Conservation (phyloP, 2,888 invertebrate genomes). For the Megamerina dolium region DNA sequence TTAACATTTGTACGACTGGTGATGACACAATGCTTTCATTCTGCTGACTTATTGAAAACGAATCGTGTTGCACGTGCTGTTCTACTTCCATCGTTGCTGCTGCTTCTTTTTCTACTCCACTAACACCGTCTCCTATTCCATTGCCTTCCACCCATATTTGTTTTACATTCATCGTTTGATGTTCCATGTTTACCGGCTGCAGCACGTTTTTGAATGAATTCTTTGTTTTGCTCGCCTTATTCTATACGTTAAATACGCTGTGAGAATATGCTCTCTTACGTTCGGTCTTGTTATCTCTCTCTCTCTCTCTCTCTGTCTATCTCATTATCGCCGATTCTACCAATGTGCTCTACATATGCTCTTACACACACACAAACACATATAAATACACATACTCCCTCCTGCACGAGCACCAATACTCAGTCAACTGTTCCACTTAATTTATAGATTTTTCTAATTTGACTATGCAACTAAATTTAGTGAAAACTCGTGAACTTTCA, state of each 20-base stretch:
- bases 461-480: slow-evolving; percentile 12
- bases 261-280: too few relatives aligned
- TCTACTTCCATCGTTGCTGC: slow-evolving; percentile 9
- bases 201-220: slow-evolving; percentile 11
- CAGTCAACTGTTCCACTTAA: slow-evolving; percentile 11
- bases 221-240: slow-evolving; percentile 12
- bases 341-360: too few relatives aligned
- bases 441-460: slow-evolving; percentile 27
- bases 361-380: too few relatives aligned
- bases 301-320: neutral
- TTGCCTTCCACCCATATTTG: neutral
- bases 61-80: neutral
- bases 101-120: slow-evolving; percentile 14
- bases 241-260: too few relatives aligned
- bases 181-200: neutral
- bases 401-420: too few relatives aligned
- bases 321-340: too few relatives aligned
- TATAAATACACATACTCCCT: too few relatives aligned
- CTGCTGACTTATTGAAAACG: neutral
- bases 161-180: neutral
- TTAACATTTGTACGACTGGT: too few relatives aligned
- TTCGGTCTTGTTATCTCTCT: slow-evolving; percentile 3
- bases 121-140: slow-evolving; percentile 13
- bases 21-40: too few relatives aligned
- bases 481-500: too few relatives aligned